phyloP scores from a whole-genome alignment of 1,140 invertebrate species.

The Maconellicoccus hirsutus region DNA sequence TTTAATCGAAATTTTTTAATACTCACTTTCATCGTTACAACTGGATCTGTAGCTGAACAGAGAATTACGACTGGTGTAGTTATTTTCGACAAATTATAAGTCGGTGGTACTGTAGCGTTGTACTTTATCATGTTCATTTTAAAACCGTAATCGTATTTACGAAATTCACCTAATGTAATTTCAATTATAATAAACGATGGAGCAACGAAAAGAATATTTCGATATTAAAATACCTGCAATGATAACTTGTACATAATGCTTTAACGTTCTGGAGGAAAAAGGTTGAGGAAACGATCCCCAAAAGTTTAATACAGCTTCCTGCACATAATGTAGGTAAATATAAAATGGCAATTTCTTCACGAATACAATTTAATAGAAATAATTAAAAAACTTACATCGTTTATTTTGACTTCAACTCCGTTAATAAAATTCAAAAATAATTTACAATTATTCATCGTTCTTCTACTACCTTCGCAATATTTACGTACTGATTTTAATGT shows the following conservation, averaged over 20 bases:
- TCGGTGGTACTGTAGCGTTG: conserved; percentile 39
- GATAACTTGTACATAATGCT: conserved; percentile 25
- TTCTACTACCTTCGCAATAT: neutral
- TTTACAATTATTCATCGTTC: neutral
- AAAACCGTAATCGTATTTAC: conserved; percentile 32
- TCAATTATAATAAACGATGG: too few relatives aligned
- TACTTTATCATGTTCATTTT: conserved; percentile 41
- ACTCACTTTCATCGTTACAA: conserved; percentile 20
- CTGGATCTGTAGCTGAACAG: conserved; percentile 52
- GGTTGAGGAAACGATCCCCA: conserved; percentile 26
- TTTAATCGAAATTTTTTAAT: too few relatives aligned
- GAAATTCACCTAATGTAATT: conserved; percentile 27
- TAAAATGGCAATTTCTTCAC: too few relatives aligned
- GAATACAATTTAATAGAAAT: neutral
- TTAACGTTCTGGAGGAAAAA: conserved; percentile 25
- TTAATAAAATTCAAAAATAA: conserved; percentile 15
- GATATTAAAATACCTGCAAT: conserved; percentile 3
- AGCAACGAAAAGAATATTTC: too few relatives aligned
- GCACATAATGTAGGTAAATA: too few relatives aligned
- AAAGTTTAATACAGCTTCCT: conserved; percentile 24
- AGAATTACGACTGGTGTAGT: conserved; percentile 51
- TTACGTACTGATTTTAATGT: conserved; percentile 8
- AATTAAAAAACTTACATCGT: conserved; percentile 3
- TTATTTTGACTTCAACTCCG: conserved; percentile 5
- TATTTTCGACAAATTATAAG: conserved; percentile 47